phyloP scores from a whole-genome alignment of 92 coral and sea anemone species.

The Palythoa heliodiscus region DNA sequence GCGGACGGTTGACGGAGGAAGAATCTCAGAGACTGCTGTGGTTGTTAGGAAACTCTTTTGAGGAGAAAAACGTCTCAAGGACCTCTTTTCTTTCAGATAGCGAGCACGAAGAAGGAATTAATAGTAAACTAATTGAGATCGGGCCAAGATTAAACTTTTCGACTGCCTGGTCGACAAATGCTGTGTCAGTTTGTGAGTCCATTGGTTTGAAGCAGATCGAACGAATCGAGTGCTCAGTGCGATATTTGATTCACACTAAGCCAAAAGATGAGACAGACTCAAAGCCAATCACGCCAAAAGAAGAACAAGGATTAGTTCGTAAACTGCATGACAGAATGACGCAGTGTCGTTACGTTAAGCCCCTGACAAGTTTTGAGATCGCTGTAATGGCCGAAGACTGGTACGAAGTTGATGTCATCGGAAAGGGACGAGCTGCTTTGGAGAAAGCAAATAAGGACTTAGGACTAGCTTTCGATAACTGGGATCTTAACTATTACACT shows the following conservation, averaged over 20 bases:
- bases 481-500: constrained; percentile 95
- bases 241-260: constrained; percentile 68
- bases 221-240: constrained; percentile 79
- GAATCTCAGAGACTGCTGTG: constrained; percentile 67
- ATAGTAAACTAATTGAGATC: constrained; percentile 68
- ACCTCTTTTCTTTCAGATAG: constrained; percentile 58
- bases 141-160: constrained; percentile 97
- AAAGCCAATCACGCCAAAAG: constrained; percentile 55
- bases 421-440: constrained; percentile 73
- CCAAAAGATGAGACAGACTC: constrained; percentile 50
- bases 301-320: constrained; percentile 71
- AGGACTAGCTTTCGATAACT: constrained; percentile 94
- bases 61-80: constrained; percentile 63
- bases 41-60: constrained; percentile 81
- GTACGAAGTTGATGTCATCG: constrained; percentile 81
- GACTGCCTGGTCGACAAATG: constrained; percentile 98
- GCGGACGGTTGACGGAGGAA: constrained; percentile 50
- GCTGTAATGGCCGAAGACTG: constrained; percentile 71
- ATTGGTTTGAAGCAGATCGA: constrained; percentile 78
- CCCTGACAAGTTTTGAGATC: constrained; percentile 76
- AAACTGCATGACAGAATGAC: constrained; percentile 96
- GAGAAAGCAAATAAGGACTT: constrained; percentile 85
- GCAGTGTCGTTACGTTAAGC: constrained; percentile 83
- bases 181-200: constrained; percentile 90
- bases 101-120: constrained; percentile 17